Conservation (phyloP, 2,888 invertebrate genomes). For the Nezara viridula region DNA sequence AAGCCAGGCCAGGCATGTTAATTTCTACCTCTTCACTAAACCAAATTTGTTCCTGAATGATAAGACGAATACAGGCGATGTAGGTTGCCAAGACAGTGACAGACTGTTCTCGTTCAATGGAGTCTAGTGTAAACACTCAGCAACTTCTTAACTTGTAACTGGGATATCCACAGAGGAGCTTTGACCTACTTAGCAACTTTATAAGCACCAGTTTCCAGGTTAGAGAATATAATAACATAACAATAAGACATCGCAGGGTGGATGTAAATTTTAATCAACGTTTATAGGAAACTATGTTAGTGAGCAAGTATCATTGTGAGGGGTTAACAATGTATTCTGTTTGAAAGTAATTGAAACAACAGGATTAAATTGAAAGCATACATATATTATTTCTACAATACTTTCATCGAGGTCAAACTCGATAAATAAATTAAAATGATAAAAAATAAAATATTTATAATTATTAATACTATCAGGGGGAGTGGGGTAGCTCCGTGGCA, state of each 20-base stretch:
- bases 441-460: too few relatives aligned
- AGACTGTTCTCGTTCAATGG: neutral
- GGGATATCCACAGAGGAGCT: slow-evolving; percentile 7
- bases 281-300: neutral
- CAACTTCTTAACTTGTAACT: neutral
- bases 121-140: neutral
- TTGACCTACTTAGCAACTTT: neutral
- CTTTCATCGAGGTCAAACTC: too few relatives aligned
- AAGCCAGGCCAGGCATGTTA: neutral
- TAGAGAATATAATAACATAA: neutral
- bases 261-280: neutral
- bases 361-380: too few relatives aligned
- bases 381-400: too few relatives aligned
- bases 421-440: too few relatives aligned
- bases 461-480: too few relatives aligned
- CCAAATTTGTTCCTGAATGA: neutral
- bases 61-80: neutral
- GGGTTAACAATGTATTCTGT: neutral
- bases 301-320: neutral
- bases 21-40: neutral
- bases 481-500: too few relatives aligned
- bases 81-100: neutral
- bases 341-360: neutral
- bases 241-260: neutral
- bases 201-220: neutral